Conservation (phyloP, 2,113 vertebrate genomes). For the Morone chrysops region DNA sequence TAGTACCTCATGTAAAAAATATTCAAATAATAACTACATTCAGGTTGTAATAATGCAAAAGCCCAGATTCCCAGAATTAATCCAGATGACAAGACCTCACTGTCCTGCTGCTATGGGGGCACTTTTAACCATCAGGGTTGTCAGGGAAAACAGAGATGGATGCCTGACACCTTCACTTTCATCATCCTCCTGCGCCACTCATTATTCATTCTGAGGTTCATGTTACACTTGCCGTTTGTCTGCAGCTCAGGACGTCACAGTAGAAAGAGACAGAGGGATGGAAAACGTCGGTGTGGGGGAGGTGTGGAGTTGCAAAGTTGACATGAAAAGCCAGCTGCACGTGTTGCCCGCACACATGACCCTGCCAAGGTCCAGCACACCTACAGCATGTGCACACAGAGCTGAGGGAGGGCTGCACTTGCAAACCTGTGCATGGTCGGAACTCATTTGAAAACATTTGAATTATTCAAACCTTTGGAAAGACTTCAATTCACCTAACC, state of each 20-base stretch:
- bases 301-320: background rate
- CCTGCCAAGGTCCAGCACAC: background rate
- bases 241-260: background rate
- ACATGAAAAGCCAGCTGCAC: conserved; percentile 49
- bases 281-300: conserved; percentile 1
- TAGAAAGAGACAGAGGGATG: background rate
- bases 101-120: no score
- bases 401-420: background rate
- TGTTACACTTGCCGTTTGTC: conserved; percentile 14
- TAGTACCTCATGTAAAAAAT: no score
- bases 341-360: background rate
- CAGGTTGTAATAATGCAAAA: no score
- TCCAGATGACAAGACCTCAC: no score
- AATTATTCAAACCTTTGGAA: conserved; percentile 55
- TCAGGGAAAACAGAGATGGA: background rate
- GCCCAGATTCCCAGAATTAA: no score
- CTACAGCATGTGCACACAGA: background rate
- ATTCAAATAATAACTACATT: no score
- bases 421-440: background rate
- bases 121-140: no score
- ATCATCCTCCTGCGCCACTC: background rate
- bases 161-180: background rate
- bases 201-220: conserved; percentile 14
- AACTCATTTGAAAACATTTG: conserved; percentile 50
- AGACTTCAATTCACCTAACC: background rate